Conservation (phyloP, 92 coral and sea anemone genomes). For the Palythoa caribaeorum region DNA sequence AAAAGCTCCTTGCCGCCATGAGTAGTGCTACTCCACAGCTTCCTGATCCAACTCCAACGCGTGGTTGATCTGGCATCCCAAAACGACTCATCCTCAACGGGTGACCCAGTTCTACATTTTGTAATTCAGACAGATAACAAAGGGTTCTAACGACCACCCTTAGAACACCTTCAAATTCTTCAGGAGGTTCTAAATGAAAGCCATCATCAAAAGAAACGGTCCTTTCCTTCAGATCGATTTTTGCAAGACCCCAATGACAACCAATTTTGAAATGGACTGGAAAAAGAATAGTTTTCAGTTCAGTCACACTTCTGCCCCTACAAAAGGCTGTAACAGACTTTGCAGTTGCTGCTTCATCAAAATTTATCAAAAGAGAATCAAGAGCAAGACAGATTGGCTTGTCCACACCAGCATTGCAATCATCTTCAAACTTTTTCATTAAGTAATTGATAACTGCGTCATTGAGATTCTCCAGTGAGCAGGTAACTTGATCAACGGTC, state of each 20-base stretch:
- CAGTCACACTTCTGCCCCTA: slow-evolving; percentile 10
- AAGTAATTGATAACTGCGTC: slow-evolving; percentile 31
- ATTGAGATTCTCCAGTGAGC: slow-evolving; percentile 45
- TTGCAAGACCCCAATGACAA: slow-evolving; percentile 41
- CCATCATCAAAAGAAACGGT: slow-evolving; percentile 29
- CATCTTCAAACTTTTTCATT: slow-evolving; percentile 43
- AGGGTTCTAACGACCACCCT: slow-evolving; percentile 21
- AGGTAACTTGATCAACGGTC: slow-evolving; percentile 36
- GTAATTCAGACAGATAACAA: background rate
- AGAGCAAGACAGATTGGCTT: slow-evolving; percentile 39
- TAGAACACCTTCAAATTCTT: background rate
- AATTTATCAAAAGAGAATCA: slow-evolving; percentile 22
- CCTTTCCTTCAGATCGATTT: slow-evolving; percentile 31
- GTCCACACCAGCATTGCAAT: slow-evolving; percentile 16
- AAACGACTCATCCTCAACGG: slow-evolving; percentile 18
- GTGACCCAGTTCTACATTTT: background rate
- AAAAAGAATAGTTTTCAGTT: slow-evolving; percentile 38
- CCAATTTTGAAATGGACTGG: slow-evolving; percentile 33
- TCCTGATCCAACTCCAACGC: slow-evolving; percentile 35
- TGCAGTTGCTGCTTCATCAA: slow-evolving; percentile 20
- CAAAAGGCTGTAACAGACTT: slow-evolving; percentile 25
- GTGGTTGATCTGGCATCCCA: slow-evolving; percentile 63
- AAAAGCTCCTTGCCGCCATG: slow-evolving; percentile 17
- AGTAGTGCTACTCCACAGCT: slow-evolving; percentile 63
- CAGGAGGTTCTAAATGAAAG: background rate